A percentile compares a stretch with the other conserved stretches of the same genome.
These are phyloP conservation scores for Masticophis lateralis DNA, from an alignment of 2,797 vertebrate genomes.

Conservation along the genomic window DNA sequence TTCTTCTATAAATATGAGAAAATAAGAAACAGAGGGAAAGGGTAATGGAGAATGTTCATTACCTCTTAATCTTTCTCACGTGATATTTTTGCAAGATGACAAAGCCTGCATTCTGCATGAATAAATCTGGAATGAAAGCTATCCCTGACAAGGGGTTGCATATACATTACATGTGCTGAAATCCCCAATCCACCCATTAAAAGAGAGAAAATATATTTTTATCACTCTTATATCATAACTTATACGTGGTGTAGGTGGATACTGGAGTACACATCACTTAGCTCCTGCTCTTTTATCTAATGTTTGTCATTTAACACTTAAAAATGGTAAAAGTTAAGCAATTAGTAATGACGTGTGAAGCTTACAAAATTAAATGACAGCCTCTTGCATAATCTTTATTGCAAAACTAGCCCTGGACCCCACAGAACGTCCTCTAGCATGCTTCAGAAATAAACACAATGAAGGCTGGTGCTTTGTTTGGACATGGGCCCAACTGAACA, in stretches of 20 bases:
- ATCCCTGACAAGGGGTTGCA: background rate
- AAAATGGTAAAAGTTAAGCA: background rate
- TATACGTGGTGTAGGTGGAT: background rate
- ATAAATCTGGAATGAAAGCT: slow-evolving; percentile 20
- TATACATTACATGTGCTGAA: background rate
- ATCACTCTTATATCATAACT: background rate
- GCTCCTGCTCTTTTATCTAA: background rate
- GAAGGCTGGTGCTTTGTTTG: background rate
- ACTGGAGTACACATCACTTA: background rate
- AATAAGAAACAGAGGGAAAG: slow-evolving; percentile 56
- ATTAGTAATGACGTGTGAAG: background rate
- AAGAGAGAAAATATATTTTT: background rate
- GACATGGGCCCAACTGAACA: background rate
- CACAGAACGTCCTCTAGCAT: background rate
- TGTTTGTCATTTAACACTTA: background rate
- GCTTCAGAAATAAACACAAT: background rate
- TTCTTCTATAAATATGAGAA: slow-evolving; percentile 59
- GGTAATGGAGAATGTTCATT: slow-evolving; percentile 29
- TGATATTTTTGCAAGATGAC: slow-evolving; percentile 7
- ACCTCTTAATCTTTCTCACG: slow-evolving; percentile 27
- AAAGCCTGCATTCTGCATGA: slow-evolving; percentile 1
- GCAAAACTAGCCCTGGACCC: background rate
- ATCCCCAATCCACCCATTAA: background rate
- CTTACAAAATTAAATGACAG: background rate
- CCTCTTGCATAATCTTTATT: background rate